Conservation (phyloP, 1,140 invertebrate genomes). For the Acyrthosiphon pisum region DNA sequence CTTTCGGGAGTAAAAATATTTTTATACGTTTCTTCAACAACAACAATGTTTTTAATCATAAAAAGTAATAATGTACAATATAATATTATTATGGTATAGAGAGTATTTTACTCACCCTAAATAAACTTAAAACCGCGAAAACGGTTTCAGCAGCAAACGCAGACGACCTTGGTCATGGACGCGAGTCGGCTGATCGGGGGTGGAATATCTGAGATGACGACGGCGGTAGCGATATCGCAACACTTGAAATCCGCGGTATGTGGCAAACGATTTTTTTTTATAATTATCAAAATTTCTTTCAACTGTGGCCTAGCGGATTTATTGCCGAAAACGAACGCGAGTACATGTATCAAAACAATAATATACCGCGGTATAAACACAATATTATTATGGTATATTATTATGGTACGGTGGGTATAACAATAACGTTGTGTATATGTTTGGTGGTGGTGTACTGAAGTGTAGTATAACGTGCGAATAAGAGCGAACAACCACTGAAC, state of each 20-base stretch:
- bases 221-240: background rate
- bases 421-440: background rate
- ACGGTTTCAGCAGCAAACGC: background rate
- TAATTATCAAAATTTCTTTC: background rate
- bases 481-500: slow-evolving; percentile 22
- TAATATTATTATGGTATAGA: background rate
- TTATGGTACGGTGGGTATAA: background rate
- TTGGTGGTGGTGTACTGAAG: background rate
- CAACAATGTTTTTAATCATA: background rate
- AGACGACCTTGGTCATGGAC: slow-evolving; percentile 16
- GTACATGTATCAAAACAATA: background rate
- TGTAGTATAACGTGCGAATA: background rate
- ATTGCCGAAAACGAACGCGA: background rate
- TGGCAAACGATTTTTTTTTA: background rate
- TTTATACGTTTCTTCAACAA: background rate
- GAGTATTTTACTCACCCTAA: slow-evolving; percentile 24
- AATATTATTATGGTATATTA: background rate
- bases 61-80: background rate
- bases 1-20: too few species aligned
- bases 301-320: background rate
- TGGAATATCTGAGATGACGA: background rate
- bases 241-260: background rate
- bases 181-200: background rate
- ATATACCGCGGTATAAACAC: background rate
- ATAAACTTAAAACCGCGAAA: background rate